Evolutionary conservation across 1,140 invertebrate species (phyloP).

Genomic region (Drosophila varians): DNA sequence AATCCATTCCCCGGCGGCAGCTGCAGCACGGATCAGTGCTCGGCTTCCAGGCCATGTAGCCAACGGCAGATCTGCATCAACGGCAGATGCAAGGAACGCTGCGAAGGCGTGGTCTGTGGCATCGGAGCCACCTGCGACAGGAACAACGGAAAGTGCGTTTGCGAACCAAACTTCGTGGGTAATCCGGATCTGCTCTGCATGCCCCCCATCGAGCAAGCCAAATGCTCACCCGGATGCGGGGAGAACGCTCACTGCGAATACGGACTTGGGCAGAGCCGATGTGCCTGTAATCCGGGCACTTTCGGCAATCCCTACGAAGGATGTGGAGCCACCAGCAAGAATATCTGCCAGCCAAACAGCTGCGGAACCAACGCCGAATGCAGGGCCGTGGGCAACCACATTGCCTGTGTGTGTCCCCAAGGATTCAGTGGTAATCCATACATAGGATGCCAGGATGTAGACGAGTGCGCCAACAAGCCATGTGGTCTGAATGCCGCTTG

Average conservation of each 20-base stretch:
- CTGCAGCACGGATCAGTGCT: conserved; percentile 92
- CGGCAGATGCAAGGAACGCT: conserved; percentile 93
- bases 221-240: conserved; percentile 91
- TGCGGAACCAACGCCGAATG: conserved; percentile 93
- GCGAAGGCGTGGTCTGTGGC: conserved; percentile 92
- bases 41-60: conserved; percentile 89
- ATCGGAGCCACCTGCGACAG: conserved; percentile 92
- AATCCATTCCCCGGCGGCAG: conserved; percentile 95
- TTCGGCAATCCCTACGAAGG: conserved; percentile 94
- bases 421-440: conserved; percentile 94
- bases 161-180: conserved; percentile 93
- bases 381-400: conserved; percentile 87
- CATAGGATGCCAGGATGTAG: conserved; percentile 92
- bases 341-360: conserved; percentile 88
- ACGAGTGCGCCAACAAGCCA: conserved; percentile 92
- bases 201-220: conserved; percentile 91
- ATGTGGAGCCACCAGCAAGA: conserved; percentile 89
- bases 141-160: conserved; percentile 92
- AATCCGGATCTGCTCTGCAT: conserved; percentile 95
- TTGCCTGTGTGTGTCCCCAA: conserved; percentile 92
- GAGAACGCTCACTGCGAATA: conserved; percentile 95
- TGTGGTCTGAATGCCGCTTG: conserved; percentile 94
- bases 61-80: conserved; percentile 92
- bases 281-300: conserved; percentile 92
- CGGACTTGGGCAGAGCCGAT: conserved; percentile 88